These are phyloP conservation scores for Rhea americana DNA, from an alignment of 2,113 vertebrate species.

Conservation along the genomic window DNA sequence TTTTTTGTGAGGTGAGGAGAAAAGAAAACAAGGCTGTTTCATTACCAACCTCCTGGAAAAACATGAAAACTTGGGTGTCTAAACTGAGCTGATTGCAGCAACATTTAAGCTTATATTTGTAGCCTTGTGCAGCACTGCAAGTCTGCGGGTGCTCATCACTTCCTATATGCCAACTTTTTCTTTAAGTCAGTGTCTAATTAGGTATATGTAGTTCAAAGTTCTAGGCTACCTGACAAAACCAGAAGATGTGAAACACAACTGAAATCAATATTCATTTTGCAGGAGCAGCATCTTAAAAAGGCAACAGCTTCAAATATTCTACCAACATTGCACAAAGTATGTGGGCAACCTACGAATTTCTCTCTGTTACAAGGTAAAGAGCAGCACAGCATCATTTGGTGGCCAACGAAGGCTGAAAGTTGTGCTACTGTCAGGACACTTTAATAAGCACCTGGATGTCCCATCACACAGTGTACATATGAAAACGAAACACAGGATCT, in stretches of 20 bases:
- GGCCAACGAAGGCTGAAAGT: background rate
- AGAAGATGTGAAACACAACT: background rate
- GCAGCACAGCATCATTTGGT: background rate
- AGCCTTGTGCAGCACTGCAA: background rate
- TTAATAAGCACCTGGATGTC: background rate
- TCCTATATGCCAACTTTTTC: background rate
- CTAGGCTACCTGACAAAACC: background rate
- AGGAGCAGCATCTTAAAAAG: background rate
- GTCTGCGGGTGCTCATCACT: background rate
- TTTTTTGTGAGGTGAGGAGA: background rate
- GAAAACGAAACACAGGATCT: background rate
- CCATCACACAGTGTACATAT: background rate
- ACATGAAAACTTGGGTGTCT: slow-evolving; percentile 4
- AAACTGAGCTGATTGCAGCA: background rate
- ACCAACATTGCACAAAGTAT: background rate
- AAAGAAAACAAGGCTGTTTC: background rate
- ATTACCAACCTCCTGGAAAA: slow-evolving; percentile 7
- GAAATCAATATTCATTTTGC: background rate
- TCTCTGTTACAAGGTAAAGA: background rate
- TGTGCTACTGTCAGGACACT: rapidly evolving
- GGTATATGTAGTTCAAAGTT: background rate
- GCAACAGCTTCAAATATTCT: background rate
- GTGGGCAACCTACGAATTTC: background rate
- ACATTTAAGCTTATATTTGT: background rate
- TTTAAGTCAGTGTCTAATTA: background rate